Evolutionary conservation across 2,888 invertebrate species (phyloP).

Genomic region (Hyposoter didymator): DNA sequence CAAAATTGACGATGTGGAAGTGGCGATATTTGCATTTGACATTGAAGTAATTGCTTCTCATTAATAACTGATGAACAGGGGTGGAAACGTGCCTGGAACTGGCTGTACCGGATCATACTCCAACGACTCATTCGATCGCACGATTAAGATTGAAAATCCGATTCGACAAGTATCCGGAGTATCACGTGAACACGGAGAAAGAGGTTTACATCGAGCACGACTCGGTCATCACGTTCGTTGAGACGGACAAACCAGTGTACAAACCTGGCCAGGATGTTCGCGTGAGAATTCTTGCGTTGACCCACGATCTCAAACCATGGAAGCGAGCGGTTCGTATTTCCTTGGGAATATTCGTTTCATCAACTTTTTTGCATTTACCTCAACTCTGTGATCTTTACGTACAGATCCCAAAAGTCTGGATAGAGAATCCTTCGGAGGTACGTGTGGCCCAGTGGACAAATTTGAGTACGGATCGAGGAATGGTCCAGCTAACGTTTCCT

Average conservation of each 20-base stretch:
- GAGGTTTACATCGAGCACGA: slow-evolving; percentile 85
- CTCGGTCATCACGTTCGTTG: slow-evolving; percentile 85
- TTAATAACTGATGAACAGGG: slow-evolving; percentile 69
- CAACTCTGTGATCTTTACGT: neutral
- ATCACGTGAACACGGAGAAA: slow-evolving; percentile 82
- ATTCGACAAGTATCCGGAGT: slow-evolving; percentile 82
- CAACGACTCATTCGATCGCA: slow-evolving; percentile 75
- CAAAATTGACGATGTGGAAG: neutral
- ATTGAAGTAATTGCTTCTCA: slow-evolving; percentile 28
- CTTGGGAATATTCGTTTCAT: neutral
- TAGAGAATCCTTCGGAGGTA: slow-evolving; percentile 88
- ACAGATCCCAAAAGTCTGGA: slow-evolving; percentile 88
- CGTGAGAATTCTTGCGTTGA: slow-evolving; percentile 86
- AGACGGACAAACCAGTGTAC: slow-evolving; percentile 87
- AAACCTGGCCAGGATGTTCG: slow-evolving; percentile 87
- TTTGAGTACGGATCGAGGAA: slow-evolving; percentile 86
- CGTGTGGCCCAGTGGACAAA: slow-evolving; percentile 88
- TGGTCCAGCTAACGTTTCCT: slow-evolving; percentile 86
- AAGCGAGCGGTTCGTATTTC: slow-evolving; percentile 84
- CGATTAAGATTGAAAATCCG: slow-evolving; percentile 77
- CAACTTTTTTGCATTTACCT: neutral
- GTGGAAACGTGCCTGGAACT: slow-evolving; percentile 80
- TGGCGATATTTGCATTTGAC: slow-evolving; percentile 28
- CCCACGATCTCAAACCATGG: slow-evolving; percentile 86
- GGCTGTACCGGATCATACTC: slow-evolving; percentile 75